Evolutionary conservation across 2,113 vertebrate species (phyloP).

Genomic region (Propithecus coquereli): DNA sequence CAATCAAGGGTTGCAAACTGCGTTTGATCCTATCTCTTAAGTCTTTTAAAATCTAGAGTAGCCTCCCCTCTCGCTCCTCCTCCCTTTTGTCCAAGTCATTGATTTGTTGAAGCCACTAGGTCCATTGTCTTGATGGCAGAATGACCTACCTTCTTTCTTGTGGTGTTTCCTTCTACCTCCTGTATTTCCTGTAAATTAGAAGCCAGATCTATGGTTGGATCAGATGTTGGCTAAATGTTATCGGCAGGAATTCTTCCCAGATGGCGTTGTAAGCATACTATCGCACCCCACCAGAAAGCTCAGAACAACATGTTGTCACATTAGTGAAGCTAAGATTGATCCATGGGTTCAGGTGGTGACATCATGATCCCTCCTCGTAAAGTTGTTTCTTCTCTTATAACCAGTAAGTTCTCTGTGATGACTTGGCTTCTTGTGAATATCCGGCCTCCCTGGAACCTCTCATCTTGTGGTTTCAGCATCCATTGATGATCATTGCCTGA

Average conservation of each 20-base stretch:
- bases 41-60: neutral
- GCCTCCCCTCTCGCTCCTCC: accelerated
- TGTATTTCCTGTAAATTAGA: neutral
- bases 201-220: neutral
- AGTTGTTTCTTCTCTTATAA: neutral
- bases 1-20: neutral
- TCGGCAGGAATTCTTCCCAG: neutral
- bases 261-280: neutral
- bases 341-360: neutral
- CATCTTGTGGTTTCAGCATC: neutral
- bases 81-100: neutral
- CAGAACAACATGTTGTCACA: neutral
- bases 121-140: neutral
- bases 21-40: neutral
- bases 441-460: neutral
- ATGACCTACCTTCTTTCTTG: neutral
- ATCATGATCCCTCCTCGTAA: neutral
- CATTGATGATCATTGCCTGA: neutral
- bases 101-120: neutral
- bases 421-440: neutral
- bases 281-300: neutral
- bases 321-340: neutral
- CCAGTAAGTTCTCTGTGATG: neutral
- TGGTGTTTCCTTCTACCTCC: neutral
- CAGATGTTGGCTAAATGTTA: neutral